Evolutionary conservation across 2,888 invertebrate genomes (phyloP), one percentile per base, ranked within the genome.

Genomic region (Synanthedon formicaeformis): DNA sequence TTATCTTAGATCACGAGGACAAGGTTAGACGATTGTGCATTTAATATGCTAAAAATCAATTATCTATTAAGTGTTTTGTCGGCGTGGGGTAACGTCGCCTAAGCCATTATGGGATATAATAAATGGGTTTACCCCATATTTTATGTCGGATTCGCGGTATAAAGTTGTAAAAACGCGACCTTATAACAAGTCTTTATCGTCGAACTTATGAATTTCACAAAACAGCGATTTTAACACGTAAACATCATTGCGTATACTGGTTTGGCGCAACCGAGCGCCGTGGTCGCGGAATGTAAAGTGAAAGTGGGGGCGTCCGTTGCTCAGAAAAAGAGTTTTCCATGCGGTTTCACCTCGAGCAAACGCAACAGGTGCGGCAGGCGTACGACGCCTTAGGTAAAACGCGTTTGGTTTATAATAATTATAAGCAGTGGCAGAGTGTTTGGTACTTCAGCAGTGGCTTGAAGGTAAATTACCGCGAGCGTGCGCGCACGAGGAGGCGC

Each of bases 301-400:
- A 87, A 87, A 87, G 87, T 85, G 69, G 78, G 72, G 78, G 78
- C 78, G 81, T 74, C 78, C 76, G 81, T 67, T 81, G 78, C 78
- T 63, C 69, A 81, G 85, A 81, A 86, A 83, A 85, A 81, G 69
- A 76, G 78, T 83, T 86, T 85, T 85, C 79, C 82, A 78, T 73
- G 73, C 75, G 76, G 81, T 86, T 85, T 84, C 86, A 78, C 85
- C 73, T 72, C 74, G 78, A 73, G 76, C 78, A 78, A 78, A 73
- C 65, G 76, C 77, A 80, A 82, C 83, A 79, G 77, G 82, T 83
- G 78, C 52, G 34, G 52, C 41, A 52, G 27, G n/a, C 34, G 18
- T 13, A 13, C 13, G 18, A 34, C 34, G 18, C 23, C 40, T 10
- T n/a, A 23, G 18, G 48, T 11, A 50, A 48, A 40, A 50, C 34